Evolutionary conservation across 2,888 invertebrate genomes (phyloP), one percentile per base, ranked within the genome.

Genomic region (Philopedon plagiatum): DNA sequence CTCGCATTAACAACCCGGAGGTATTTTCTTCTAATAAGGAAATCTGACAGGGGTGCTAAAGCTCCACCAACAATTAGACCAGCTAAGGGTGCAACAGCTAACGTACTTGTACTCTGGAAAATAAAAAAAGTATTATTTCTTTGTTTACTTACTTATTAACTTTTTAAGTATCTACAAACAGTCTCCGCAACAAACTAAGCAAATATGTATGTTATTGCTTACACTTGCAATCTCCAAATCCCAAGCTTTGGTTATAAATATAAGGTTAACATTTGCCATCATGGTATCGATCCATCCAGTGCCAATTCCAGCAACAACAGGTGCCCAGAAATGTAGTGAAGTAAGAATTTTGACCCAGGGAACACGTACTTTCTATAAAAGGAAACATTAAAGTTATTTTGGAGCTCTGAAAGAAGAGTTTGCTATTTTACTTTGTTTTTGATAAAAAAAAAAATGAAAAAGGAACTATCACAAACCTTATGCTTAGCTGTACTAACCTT

Each of bases 271-370:
- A 3, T 46, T 18, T 21, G 29, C 5, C 21, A 26, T 2, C 46
- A 62, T 26, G 11, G 62, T 19, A 29, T 9, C 13, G 9, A 15
- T 32, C 62, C 62, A 62, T 9, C 19, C 39, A 5, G 62, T 62
- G 1, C 62, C 62, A 15, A 49, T 8, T 13, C 8, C 21, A 7
- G 62, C 62, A 8, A 62, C 9, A 2, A 62, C 32, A 2, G 49
- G 32, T 2, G 62, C 62, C 62, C 62, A 62, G 41, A 62, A 62
- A 49, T 49, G 62, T n/a, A 62, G 46, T 9, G 18, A 32, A 5
- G 49, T 13, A 2, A 62, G 13, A 15, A 62, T 62, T 23, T 62
- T 62, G 2, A 44, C 3, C 62, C 62, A 62, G 0, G 62, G 62
- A 44, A 49, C 49, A 5, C 49, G 62, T 15, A 62, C 29, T 15